Base-by-base conservation (phyloP, 2,113 vertebrate species). In the Pelmatolapia mariae region DNA sequence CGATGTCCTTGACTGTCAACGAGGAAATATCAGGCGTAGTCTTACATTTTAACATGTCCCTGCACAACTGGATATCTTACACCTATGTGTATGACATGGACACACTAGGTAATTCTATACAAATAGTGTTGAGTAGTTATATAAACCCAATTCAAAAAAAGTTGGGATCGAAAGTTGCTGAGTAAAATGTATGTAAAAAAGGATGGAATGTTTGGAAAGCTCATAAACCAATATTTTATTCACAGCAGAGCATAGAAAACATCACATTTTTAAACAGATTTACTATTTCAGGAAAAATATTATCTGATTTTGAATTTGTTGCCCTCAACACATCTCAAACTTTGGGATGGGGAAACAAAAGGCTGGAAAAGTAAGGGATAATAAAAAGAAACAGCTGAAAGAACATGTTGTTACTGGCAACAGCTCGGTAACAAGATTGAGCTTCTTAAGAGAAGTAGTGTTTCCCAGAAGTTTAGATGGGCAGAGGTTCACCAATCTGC, bases 31-130 rank as follows among this genome's bases (percentile, higher is more conserved):
- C 19, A 1, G 0, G 1, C 2, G 53, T 93, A 1, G 10, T 90
- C 26, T 7, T 94, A 6, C 16, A 24, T 1, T 88, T 93, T 6
- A 92, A 94, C 84, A 5, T 90, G 31, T 76, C 82, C 26, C 57
- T 6, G 82, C 12, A 76, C 1, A 19, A 73, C 31, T 91, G 86
- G 94, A 89, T 3, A 1, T 9, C 71, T 38, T 89, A 91, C 59
- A 31, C 10, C 63, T 19, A 19, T 8, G 1, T 0, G 0, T 87
- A 83, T 3, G 3, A 86, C 1, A 6, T 1, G 4, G 5, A 18
- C 0, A 2, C 0, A 2, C 7, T 90, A 7, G 91, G 94, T 95
- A 90, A 91, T 5, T 29, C 15, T 45, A 33, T 19, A 73, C 26
- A 82, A 53, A 53, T n/a, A 71, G 24, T 26, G 47, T 45, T 47